phyloP scores from a whole-genome alignment of 2,888 invertebrate genomes.

The Cheilosia scutellata region DNA sequence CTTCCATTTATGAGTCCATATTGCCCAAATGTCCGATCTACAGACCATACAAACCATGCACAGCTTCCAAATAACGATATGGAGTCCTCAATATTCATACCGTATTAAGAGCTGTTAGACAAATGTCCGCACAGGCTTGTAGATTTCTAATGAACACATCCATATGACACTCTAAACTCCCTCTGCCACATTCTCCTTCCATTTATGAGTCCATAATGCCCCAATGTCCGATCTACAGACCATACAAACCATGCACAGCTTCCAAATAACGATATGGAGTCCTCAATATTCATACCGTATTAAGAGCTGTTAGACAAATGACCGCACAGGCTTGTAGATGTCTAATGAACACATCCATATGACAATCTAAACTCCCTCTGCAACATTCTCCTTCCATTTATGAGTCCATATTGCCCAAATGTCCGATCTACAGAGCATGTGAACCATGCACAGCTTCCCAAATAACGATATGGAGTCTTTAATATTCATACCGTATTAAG shows the following conservation, averaged over 20 bases:
- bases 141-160: conserved; percentile 28
- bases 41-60: background rate
- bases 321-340: background rate
- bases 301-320: conserved; percentile 9
- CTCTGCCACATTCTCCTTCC: conserved; percentile 1
- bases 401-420: background rate
- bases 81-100: background rate
- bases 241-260: background rate
- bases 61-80: conserved; percentile 20
- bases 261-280: background rate
- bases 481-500: background rate
- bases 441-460: conserved; percentile 20
- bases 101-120: conserved; percentile 26
- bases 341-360: conserved; percentile 1
- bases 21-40: too few species aligned
- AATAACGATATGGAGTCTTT: background rate
- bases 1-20: too few species aligned
- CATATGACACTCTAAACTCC: conserved; percentile 36
- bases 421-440: background rate
- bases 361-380: conserved; percentile 22
- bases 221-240: too few species aligned
- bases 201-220: background rate
- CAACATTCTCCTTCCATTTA: background rate
- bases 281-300: background rate
- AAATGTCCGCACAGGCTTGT: conserved; percentile 19